These are phyloP conservation scores for Spatula versicolor DNA, from an alignment of 2,797 vertebrate genomes.

Conservation along the genomic window DNA sequence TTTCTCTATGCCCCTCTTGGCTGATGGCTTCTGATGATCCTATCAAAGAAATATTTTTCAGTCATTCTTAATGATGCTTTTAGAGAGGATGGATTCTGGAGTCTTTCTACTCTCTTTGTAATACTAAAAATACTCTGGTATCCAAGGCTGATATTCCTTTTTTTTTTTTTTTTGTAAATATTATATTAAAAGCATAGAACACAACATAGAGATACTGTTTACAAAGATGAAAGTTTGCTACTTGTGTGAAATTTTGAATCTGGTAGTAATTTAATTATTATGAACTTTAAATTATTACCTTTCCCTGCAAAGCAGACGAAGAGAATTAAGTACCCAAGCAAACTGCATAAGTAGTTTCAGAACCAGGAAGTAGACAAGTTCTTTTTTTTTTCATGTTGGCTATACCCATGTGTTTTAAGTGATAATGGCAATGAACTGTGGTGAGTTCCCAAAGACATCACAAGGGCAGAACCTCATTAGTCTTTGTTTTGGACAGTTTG, in stretches of 20 bases:
- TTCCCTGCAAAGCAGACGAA: not conserved
- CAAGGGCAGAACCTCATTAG: not conserved
- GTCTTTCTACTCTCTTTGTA: not conserved
- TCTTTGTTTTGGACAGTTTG: not conserved
- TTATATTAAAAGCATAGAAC: not conserved
- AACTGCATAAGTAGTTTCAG: not conserved
- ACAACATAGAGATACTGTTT: not conserved
- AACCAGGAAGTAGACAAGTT: not conserved
- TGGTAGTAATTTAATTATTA: not conserved
- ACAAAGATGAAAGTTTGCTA: not conserved
- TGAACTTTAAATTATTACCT: not conserved
- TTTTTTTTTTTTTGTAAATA: not conserved
- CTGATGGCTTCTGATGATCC: not conserved
- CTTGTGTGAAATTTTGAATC: not conserved
- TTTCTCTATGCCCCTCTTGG: not conserved
- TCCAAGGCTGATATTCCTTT: not conserved
- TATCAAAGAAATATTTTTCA: not conserved
- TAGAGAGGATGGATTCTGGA: not conserved
- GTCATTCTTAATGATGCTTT: not conserved
- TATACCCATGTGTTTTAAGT: not conserved
- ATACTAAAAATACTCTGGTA: not conserved
- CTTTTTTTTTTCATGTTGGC: not conserved
- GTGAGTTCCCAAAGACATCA: not conserved
- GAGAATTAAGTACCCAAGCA: not conserved
- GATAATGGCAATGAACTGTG: not conserved